phyloP scores from a whole-genome alignment of 2,797 vertebrate species.

The Botia kubotai region DNA sequence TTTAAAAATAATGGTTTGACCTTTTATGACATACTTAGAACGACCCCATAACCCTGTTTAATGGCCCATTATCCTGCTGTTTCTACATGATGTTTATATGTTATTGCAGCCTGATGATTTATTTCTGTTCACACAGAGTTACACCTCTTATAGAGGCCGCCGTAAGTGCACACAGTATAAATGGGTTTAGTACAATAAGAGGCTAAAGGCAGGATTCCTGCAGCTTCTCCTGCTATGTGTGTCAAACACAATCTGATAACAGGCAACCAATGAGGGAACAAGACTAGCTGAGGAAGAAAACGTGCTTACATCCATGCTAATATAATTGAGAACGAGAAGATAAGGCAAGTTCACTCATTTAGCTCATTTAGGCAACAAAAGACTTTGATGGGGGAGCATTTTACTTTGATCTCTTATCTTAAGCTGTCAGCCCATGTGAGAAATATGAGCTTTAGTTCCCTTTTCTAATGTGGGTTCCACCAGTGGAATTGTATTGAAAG shows the following conservation, averaged over 20 bases:
- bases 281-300: background rate
- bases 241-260: constrained; percentile 21
- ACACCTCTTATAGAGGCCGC: background rate
- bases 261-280: background rate
- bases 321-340: constrained; percentile 19
- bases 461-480: no score
- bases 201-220: background rate
- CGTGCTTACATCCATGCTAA: constrained; percentile 9
- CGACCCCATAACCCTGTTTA: background rate
- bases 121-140: background rate
- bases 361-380: constrained; percentile 39
- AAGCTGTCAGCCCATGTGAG: background rate
- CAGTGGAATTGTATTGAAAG: no score
- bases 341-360: constrained; percentile 29
- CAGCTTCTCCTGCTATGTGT: constrained; percentile 2
- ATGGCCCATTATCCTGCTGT: background rate
- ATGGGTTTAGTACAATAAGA: no score
- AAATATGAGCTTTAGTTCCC: no score
- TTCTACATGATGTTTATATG: background rate
- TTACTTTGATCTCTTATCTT: constrained; percentile 50
- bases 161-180: background rate
- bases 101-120: no score
- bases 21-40: background rate
- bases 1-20: no score
- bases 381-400: constrained; percentile 17